Evolutionary conservation across 2,113 vertebrate genomes (phyloP), one percentile per base, ranked within the genome.

Genomic region (Podarcis muralis): DNA sequence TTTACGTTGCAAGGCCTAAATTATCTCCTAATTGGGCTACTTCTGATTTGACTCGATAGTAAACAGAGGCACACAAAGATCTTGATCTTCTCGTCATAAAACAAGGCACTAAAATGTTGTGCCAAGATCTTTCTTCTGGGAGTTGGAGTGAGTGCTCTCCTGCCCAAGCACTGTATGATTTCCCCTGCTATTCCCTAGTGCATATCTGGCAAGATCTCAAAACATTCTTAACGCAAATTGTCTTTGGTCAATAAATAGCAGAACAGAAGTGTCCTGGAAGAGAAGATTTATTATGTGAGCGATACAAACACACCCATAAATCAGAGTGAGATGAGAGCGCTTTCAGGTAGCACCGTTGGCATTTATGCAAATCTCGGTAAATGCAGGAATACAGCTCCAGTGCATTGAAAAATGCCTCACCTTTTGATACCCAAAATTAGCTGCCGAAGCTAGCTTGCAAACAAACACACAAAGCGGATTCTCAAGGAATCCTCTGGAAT

Each of bases 191-290:
- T 97, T 96, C 97, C 96, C 94, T 96, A 97, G 97, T 97, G 97
- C 96, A 96, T 97, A 95, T 95, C 96, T 98, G 98, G 98, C 97
- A 97, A 94, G 82, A 91, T 96, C 97, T 98, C 98, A 98, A 98
- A 97, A 97, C 95, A 95, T 97, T 97, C 96, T 96, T 96, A 98
- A 97, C 94, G 85, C 96, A 97, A 97, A 97, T 96, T 97, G 96
- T 97, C 95, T 97, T 96, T 97, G 97, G 97, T 97, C 97, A 98
- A 98, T 98, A 98, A 98, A 98, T 97, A 98, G 96, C 96, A 97
- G 97, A 96, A 96, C 93, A 96, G 96, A 97, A 97, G 95, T 96
- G 96, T 98, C 97, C 97, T 95, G 86, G 89, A 96, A 96, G 94
- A 96, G 96, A 97, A 97, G 97, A 98, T 98, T 98, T 98, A 98